Percentiles rank a stretch among this genome's conserved stretches.
Conservation (phyloP, 2,797 vertebrate genomes). For the Pseudochromis fuscus region DNA sequence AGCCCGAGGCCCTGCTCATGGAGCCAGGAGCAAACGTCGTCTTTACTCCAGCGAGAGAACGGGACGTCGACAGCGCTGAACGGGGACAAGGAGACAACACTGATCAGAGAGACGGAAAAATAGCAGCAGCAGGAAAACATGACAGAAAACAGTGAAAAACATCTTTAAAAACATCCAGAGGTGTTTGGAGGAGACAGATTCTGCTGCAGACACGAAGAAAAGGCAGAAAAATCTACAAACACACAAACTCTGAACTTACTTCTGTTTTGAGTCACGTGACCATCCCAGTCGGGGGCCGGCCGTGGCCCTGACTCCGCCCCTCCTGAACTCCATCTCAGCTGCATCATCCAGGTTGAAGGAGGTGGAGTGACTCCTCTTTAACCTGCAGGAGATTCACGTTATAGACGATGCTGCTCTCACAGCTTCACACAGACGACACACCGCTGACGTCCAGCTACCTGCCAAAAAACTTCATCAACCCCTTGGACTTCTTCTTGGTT, state of each 20-base stretch:
- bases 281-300: constrained; percentile 95
- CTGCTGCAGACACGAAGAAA: no score
- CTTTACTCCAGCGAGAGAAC: constrained; percentile 93
- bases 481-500: constrained; percentile 93
- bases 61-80: constrained; percentile 88
- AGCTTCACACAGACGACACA: not conserved
- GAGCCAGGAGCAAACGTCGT: constrained; percentile 94
- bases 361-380: constrained; percentile 95
- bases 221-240: not conserved
- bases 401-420: fast-evolving
- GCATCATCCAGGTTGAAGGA: constrained; percentile 93
- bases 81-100: no score
- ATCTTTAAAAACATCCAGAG: no score
- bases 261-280: constrained; percentile 91
- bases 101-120: constrained; percentile 15
- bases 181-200: not conserved
- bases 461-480: constrained; percentile 94
- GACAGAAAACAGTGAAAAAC: no score
- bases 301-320: constrained; percentile 95
- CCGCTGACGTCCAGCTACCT: constrained; percentile 86
- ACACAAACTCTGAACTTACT: no score
- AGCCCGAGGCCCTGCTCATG: constrained; percentile 92
- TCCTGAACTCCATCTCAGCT: constrained; percentile 90
- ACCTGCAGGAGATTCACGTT: constrained; percentile 74
- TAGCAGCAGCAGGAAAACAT: no score